Evolutionary conservation across 1,140 invertebrate genomes (phyloP).

Genomic region (Halictus rubicundus): DNA sequence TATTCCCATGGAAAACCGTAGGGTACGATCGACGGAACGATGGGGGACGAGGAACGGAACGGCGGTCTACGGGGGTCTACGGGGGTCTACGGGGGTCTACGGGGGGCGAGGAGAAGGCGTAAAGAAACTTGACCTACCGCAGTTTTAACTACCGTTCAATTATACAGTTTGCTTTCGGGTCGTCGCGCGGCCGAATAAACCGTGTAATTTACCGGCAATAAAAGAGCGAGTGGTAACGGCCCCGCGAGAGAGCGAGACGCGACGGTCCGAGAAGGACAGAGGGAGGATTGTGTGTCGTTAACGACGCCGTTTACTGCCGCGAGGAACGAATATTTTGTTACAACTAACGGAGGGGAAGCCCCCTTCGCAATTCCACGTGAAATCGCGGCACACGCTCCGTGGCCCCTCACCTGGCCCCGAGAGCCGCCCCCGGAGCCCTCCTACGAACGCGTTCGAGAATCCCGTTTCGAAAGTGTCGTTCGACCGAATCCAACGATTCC

Average conservation of each 20-base stretch:
- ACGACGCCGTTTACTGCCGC: conserved; percentile 78
- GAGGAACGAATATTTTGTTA: conserved; percentile 77
- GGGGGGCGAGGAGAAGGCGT: conserved; percentile 13
- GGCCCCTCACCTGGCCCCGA: too few relatives aligned
- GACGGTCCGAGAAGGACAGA: conserved; percentile 7
- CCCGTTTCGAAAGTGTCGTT: too few relatives aligned
- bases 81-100: too few relatives aligned
- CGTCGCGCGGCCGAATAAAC: conserved; percentile 74
- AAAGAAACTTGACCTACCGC: conserved; percentile 71
- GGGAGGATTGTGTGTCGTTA: conserved; percentile 70
- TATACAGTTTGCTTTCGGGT: conserved; percentile 72
- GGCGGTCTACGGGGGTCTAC: too few relatives aligned
- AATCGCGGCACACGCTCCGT: too few relatives aligned
- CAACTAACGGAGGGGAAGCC: too few relatives aligned
- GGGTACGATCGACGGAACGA: too few relatives aligned
- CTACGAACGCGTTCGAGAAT: too few relatives aligned
- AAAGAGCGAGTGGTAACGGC: conserved; percentile 68
- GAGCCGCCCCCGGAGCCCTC: too few relatives aligned
- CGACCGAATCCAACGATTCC: too few relatives aligned
- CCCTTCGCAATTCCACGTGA: neutral
- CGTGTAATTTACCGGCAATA: conserved; percentile 79
- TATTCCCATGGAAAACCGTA: too few relatives aligned
- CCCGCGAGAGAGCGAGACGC: conserved; percentile 28
- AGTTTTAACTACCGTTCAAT: conserved; percentile 73
- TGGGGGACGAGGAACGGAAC: too few relatives aligned